Evolutionary conservation across 2,113 vertebrate species (phyloP), one percentile per base, ranked within the genome.

Genomic region (Dascyllus trimaculatus): DNA sequence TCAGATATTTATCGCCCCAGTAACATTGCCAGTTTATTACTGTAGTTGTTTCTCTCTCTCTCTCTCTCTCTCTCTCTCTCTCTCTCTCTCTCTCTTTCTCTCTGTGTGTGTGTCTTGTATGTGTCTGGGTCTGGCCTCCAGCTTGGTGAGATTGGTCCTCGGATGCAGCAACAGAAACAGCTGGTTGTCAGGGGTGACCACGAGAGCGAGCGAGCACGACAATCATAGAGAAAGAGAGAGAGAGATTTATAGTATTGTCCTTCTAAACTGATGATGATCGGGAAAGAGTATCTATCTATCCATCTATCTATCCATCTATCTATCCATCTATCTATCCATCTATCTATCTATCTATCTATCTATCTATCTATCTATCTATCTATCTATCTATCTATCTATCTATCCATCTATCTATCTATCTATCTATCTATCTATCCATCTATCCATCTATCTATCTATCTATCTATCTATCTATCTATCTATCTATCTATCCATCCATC

Each of bases 111-210:
- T 29, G 3, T 58, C 60, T 64, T 49, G 15, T 66, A 40, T 56
- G 56, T 0, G 0, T 52, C 22, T 54, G 25, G 74, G 53, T 14
- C 25, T 59, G 56, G 67, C 68, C 25, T 72, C 53, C 40, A 49
- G 51, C 54, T 43, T 24, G 24, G 35, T 29, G 60, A 59, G 51
- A 62, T 43, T 64, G 32, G 48, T 52, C 24, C 68, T 83, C 1
- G 29, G 64, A 78, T 77, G 54, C 81, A 73, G 71, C 67, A 62
- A 43, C 65, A 78, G 46, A 71, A 80, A 81, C 78, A 75, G 57
- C 87, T 81, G 88, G 82, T 86, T 88, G 81, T 85, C 88, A 90
- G 51, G 84, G 85, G 85, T 82, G 85, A 91, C 81, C 38, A 69
- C n/a, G 45, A 63, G 61, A 82, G 51, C 0, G 19, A 68, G 43